Percentiles rank a stretch among this genome's conserved stretches.
Conservation (phyloP, 2,113 vertebrate species). For the Piaya cayana region DNA sequence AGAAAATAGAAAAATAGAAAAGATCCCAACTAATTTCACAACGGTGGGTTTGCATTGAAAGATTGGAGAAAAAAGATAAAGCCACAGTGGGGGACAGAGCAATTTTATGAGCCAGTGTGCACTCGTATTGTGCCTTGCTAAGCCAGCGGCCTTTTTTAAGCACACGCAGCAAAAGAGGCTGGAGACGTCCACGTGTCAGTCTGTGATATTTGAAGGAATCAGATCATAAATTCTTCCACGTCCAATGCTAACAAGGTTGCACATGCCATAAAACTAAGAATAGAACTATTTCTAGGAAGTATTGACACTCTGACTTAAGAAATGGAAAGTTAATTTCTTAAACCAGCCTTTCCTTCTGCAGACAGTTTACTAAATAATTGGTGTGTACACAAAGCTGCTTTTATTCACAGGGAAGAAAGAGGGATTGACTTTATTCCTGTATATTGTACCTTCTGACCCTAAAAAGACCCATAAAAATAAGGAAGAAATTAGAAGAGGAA, state of each 20-base stretch:
- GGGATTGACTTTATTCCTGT: neutral
- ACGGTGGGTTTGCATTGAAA: neutral
- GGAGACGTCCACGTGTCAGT: neutral
- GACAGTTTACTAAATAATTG: neutral
- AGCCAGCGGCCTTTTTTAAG: neutral
- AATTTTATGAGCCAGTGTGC: neutral
- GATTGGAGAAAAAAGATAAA: neutral
- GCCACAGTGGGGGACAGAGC: neutral
- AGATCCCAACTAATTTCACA: neutral
- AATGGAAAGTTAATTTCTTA: neutral
- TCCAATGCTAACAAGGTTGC: fast-evolving
- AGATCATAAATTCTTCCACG: neutral
- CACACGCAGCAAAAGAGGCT: neutral
- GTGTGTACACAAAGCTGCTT: neutral
- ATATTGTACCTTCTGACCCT: neutral
- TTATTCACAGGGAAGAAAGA: neutral
- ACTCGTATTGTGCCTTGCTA: neutral
- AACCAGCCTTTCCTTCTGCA: neutral
- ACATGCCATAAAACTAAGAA: neutral
- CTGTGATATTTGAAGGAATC: neutral
- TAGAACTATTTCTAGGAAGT: neutral
- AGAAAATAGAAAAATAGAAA: too few species aligned
- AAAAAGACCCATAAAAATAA: neutral
- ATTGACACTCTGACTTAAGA: neutral
- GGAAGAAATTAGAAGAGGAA: neutral